These are phyloP conservation scores for Nephrotoma appendiculata DNA, from an alignment of 2,888 invertebrate genomes.

Conservation along the genomic window DNA sequence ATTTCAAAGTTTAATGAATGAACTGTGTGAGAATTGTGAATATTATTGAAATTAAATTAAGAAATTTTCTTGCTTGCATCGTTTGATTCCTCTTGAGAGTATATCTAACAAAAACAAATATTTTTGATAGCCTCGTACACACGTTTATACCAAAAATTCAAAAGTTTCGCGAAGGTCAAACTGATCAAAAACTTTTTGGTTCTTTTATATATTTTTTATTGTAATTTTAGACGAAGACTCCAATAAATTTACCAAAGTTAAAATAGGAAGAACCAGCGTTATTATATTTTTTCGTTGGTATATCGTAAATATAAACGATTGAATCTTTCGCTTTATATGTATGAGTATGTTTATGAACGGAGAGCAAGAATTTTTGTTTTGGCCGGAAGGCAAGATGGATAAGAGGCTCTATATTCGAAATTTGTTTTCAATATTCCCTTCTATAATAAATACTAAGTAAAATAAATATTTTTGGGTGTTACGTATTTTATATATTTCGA, in stretches of 20 bases:
- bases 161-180: not conserved
- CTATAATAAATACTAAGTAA: not conserved
- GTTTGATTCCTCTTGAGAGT: not conserved
- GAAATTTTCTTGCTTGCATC: not conserved
- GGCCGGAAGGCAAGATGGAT: not conserved
- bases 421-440: not conserved
- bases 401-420: not conserved
- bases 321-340: not conserved
- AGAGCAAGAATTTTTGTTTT: not conserved
- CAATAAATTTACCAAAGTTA: too few relatives aligned
- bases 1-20: not conserved
- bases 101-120: not conserved
- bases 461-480: not conserved
- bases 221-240: too few relatives aligned
- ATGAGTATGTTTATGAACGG: not conserved
- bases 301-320: too few relatives aligned
- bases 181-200: too few relatives aligned
- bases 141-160: not conserved
- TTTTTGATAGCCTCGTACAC: not conserved
- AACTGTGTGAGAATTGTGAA: not conserved
- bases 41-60: not conserved
- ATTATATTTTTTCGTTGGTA: too few relatives aligned
- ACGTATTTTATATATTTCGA: not conserved
- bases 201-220: too few relatives aligned
- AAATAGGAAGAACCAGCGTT: too few relatives aligned